A percentile compares a stretch with the other conserved stretches of the same genome.
phyloP scores from a whole-genome alignment of 2,888 invertebrate species.

The Papilio elwesi region DNA sequence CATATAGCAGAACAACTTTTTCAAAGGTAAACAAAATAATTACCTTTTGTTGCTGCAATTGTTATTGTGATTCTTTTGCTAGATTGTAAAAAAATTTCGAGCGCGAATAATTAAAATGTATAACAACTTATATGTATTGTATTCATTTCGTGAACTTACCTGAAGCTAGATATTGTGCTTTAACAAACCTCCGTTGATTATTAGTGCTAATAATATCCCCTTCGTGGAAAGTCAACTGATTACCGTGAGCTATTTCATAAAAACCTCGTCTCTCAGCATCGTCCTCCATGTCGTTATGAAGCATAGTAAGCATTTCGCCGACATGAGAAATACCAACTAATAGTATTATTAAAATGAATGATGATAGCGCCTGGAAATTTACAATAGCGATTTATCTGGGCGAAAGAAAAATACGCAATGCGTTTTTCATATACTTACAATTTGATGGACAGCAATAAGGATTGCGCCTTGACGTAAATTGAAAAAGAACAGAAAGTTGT shows the following conservation, averaged over 20 bases:
- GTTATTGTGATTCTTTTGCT: background rate
- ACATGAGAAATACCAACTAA: constrained; percentile 79
- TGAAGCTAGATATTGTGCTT: constrained; percentile 78
- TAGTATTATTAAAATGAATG: constrained; percentile 76
- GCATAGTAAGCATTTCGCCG: constrained; percentile 77
- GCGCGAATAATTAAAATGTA: constrained; percentile 11
- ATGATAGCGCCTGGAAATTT: constrained; percentile 73
- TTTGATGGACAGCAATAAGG: constrained; percentile 82
- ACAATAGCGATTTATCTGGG: constrained; percentile 33
- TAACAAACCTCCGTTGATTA: constrained; percentile 79
- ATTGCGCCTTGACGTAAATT: constrained; percentile 82
- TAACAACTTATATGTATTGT: background rate
- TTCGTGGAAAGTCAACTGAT: constrained; percentile 67
- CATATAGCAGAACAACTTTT: background rate
- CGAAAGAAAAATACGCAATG: constrained; percentile 15
- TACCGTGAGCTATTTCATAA: constrained; percentile 67
- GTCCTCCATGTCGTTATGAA: constrained; percentile 80
- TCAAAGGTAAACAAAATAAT: too few relatives aligned
- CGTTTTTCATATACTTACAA: constrained; percentile 67
- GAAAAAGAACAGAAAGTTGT: constrained; percentile 79
- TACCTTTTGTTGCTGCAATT: too few relatives aligned
- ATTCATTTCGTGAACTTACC: constrained; percentile 54
- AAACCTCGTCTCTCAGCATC: constrained; percentile 76
- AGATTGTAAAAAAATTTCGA: background rate
- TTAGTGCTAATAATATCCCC: constrained; percentile 75